Percentiles rank a stretch among this genome's conserved stretches.
phyloP scores from a whole-genome alignment of 2,797 vertebrate species.

The Notolepis coatsorum region DNA sequence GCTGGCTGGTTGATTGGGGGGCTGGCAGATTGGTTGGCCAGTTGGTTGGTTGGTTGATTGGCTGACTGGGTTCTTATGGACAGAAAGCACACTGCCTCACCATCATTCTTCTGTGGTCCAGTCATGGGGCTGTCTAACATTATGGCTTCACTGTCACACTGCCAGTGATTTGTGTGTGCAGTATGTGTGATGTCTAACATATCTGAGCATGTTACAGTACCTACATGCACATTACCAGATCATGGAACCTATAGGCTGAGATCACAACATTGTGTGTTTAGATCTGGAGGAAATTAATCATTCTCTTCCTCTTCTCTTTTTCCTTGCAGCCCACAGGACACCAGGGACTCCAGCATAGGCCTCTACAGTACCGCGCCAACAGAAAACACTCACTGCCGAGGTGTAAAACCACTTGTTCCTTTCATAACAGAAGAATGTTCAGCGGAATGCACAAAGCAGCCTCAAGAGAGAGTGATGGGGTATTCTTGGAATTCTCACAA shows the following conservation, averaged over 20 bases:
- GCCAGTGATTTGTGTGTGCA: constrained; percentile 5
- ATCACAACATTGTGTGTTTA: no score
- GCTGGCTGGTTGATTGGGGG: no score
- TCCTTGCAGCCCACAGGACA: constrained; percentile 52
- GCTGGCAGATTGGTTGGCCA: no score
- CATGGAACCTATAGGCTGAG: no score
- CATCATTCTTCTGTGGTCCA: no score
- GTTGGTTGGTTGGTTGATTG: no score
- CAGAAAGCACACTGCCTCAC: no score
- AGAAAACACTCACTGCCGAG: constrained; percentile 33
- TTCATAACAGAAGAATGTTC: constrained; percentile 25
- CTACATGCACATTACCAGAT: constrained; percentile 15
- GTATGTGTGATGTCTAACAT: constrained; percentile 24
- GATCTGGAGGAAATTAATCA: constrained; percentile 63
- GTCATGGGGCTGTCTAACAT: no score
- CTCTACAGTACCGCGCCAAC: constrained; percentile 40
- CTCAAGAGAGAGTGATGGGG: constrained; percentile 16
- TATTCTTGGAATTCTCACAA: constrained; percentile 23
- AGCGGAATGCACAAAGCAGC: constrained; percentile 9
- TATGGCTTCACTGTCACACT: constrained; percentile 22
- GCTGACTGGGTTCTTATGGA: no score
- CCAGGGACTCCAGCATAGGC: constrained; percentile 46
- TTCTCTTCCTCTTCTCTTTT: constrained; percentile 58
- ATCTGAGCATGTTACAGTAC: not conserved
- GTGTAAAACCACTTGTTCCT: constrained; percentile 15